Evolutionary conservation across 2,113 vertebrate genomes (phyloP), one percentile per base, ranked within the genome.

Genomic region (Panthera leo): DNA sequence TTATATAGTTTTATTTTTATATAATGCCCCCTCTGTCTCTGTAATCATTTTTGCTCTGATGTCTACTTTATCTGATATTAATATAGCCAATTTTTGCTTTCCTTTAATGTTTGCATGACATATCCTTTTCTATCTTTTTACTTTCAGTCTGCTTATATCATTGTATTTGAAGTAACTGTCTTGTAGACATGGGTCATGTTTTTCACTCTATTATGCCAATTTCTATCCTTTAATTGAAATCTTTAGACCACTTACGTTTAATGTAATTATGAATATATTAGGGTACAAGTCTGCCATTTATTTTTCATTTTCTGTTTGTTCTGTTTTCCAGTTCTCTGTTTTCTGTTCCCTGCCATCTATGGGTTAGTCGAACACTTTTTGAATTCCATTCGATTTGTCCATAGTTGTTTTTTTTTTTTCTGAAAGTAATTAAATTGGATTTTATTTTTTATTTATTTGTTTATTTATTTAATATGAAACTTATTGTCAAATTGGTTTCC

Each of bases 231-330:
- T 53, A 51, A 53, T 70, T 70, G 5, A 31, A 27, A 15, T 61
- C 42, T 76, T 73, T 55, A 79, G 61, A 19, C 36, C 36, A 58
- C 29, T 76, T 61, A 76, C 13, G 36, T 61, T 70, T 80, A 68
- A 61, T 36, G 36, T 88, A 94, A 70, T 80, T 88, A 87, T 61
- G 68, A 42, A 13, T 78, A 48, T 80, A 7, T 45, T 55, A 42
- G 45, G 19, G 19, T 18, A 65, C 51, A 67, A 86, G 45, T 55
- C 75, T 87, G 11, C 61, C 63, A 39, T 86, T 78, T 67, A 42
- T 86, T 78, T 87, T 27, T 78, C 55, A 6, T 94, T 94, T 73
- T 82, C 93, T 51, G 18, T 82, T 82, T 88, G 63, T 73, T 82
- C 93, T 51, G 13, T 82, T 82, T 94, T 61, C 58, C 18, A 53